Evolutionary conservation across 2,888 invertebrate genomes (phyloP).

Genomic region (Lasioglossum leucozonium): DNA sequence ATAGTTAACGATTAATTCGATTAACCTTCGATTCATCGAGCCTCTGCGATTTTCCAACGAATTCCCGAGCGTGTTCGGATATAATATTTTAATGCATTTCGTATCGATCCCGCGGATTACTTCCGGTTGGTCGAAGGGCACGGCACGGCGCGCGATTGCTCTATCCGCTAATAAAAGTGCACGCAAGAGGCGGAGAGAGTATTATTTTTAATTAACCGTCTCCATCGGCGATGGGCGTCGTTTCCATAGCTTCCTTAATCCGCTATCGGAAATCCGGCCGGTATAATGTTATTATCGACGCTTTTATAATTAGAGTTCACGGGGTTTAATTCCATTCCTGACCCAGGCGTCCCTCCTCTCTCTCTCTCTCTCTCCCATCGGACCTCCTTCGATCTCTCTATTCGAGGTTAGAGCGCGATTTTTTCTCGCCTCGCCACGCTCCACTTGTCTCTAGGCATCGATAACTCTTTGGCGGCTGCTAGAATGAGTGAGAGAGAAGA

Average conservation of each 20-base stretch:
- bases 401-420: background rate
- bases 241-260: constrained; percentile 39
- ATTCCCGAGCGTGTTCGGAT: background rate
- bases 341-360: background rate
- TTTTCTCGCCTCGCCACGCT: background rate
- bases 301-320: constrained; percentile 64
- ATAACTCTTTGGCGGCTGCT: no score
- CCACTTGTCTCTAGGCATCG: background rate
- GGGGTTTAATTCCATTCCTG: constrained; percentile 36
- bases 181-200: constrained; percentile 34
- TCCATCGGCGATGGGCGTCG: constrained; percentile 12
- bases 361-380: background rate
- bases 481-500: no score
- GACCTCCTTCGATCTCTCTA: background rate
- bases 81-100: background rate
- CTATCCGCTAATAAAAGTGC: constrained; percentile 32
- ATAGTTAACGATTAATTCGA: no score
- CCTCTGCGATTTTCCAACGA: background rate
- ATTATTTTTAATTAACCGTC: constrained; percentile 68
- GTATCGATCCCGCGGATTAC: background rate
- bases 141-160: constrained; percentile 1
- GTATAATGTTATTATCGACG: constrained; percentile 66
- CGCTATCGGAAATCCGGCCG: constrained; percentile 39
- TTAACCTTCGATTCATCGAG: no score
- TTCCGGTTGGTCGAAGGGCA: background rate